These are phyloP conservation scores for Enteromius paludinosus DNA, from an alignment of 2,797 vertebrate genomes.

Conservation along the genomic window DNA sequence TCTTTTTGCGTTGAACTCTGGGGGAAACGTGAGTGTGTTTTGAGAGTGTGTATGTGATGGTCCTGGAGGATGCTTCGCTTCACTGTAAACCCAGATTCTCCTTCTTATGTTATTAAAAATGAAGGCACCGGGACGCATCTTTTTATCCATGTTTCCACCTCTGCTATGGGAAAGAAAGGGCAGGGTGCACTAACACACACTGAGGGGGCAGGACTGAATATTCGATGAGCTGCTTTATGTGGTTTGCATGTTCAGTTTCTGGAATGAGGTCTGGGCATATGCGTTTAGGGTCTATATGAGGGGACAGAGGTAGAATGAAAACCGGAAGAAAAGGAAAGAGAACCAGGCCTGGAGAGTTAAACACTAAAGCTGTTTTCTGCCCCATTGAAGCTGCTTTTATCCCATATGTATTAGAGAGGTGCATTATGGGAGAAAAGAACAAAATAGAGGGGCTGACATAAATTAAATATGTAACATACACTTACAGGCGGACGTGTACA, in stretches of 20 bases:
- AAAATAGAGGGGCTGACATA: constrained; percentile 40
- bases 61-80: constrained; percentile 43
- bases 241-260: constrained; percentile 51
- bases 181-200: constrained; percentile 27
- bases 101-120: constrained; percentile 57
- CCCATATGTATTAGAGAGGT: constrained; percentile 45
- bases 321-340: constrained; percentile 14
- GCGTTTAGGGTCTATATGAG: constrained; percentile 31
- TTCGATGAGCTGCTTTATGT: constrained; percentile 45
- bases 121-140: constrained; percentile 42
- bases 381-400: constrained; percentile 54
- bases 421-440: constrained; percentile 49
- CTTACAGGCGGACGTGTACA: constrained; percentile 30
- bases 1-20: constrained; percentile 20
- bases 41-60: constrained; percentile 16
- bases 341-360: constrained; percentile 46
- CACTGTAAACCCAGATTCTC: constrained; percentile 44
- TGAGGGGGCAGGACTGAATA: constrained; percentile 38
- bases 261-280: constrained; percentile 21
- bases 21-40: constrained; percentile 9
- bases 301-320: constrained; percentile 15
- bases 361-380: constrained; percentile 52
- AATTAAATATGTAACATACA: constrained; percentile 58
- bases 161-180: constrained; percentile 46
- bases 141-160: constrained; percentile 51